Evolutionary conservation across 2,888 invertebrate genomes (phyloP).

Genomic region (Malthinus seriepunctatus): DNA sequence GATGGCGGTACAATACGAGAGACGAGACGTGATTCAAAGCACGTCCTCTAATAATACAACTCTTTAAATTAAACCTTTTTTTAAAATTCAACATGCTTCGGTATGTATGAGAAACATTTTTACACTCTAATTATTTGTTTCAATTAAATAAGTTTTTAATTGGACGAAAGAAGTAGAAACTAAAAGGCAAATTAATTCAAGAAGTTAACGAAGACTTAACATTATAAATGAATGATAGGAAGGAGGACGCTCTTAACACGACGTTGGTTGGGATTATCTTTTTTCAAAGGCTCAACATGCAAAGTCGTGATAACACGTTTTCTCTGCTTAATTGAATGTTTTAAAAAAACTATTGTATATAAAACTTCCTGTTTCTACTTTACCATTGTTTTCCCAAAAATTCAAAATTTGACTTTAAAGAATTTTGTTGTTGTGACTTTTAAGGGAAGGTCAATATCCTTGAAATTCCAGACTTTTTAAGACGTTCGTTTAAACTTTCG

Average conservation of each 20-base stretch:
- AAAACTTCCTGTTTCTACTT: constrained; percentile 16
- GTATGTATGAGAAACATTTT: neutral
- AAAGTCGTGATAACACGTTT: constrained; percentile 21
- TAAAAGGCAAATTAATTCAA: constrained; percentile 15
- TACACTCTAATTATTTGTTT: neutral
- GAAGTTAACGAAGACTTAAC: constrained; percentile 17
- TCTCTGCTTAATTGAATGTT: constrained; percentile 16
- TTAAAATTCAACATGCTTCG: constrained; percentile 9
- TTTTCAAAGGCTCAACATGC: constrained; percentile 10
- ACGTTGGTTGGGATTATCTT: constrained; percentile 5
- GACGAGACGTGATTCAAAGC: constrained; percentile 42
- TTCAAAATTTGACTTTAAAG: no score
- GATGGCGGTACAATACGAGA: constrained; percentile 35
- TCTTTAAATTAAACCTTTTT: constrained; percentile 17
- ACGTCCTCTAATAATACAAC: constrained; percentile 31
- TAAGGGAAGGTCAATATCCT: neutral
- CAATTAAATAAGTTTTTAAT: neutral
- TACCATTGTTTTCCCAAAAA: no score
- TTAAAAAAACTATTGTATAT: constrained; percentile 7
- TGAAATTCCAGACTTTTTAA: neutral
- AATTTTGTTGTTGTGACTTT: no score
- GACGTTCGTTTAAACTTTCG: neutral
- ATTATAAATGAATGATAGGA: neutral
- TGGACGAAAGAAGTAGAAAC: constrained; percentile 4
- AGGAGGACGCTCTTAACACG: constrained; percentile 15